Conservation (phyloP, 2,888 invertebrate species). For the Drosophila peninsularis region DNA sequence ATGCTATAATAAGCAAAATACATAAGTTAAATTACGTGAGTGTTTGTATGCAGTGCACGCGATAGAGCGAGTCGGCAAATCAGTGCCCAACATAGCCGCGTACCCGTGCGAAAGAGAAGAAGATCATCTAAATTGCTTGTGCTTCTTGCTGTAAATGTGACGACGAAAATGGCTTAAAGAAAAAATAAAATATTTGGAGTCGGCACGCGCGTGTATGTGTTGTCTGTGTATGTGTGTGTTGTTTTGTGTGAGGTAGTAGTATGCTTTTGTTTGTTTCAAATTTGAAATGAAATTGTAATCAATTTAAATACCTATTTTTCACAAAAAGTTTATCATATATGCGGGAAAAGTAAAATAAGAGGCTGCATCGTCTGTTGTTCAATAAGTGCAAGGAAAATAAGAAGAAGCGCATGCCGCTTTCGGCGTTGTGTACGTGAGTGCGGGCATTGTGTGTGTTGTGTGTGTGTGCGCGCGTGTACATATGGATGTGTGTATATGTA, state of each 20-base stretch:
- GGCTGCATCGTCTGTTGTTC: slow-evolving; percentile 42
- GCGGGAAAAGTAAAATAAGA: slow-evolving; percentile 37
- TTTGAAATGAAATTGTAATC: slow-evolving; percentile 33
- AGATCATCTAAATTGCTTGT: slow-evolving; percentile 59
- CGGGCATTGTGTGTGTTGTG: slow-evolving; percentile 14
- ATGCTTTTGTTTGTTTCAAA: slow-evolving; percentile 25
- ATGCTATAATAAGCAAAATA: slow-evolving; percentile 54
- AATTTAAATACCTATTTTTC: slow-evolving; percentile 53
- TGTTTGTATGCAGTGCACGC: slow-evolving; percentile 57
- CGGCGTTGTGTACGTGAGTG: slow-evolving; percentile 30
- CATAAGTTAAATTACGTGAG: slow-evolving; percentile 70
- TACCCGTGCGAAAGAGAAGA: slow-evolving; percentile 61
- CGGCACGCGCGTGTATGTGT: slow-evolving; percentile 40
- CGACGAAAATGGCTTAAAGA: slow-evolving; percentile 65
- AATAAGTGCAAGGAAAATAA: slow-evolving; percentile 49
- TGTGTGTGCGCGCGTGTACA: slow-evolving; percentile 10
- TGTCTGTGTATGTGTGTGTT: slow-evolving; percentile 26
- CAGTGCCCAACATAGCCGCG: slow-evolving; percentile 49
- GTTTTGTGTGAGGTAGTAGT: slow-evolving; percentile 9
- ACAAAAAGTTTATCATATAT: slow-evolving; percentile 32
- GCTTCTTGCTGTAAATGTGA: slow-evolving; percentile 64
- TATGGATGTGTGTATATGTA: slow-evolving; percentile 18
- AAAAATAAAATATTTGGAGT: slow-evolving; percentile 57
- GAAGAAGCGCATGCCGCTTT: slow-evolving; percentile 45
- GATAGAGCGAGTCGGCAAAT: slow-evolving; percentile 72